A percentile compares a stretch with the other conserved stretches of the same genome.
Conservation (phyloP, 2,888 invertebrate genomes). For the Cremastobaeus sp. region DNA sequence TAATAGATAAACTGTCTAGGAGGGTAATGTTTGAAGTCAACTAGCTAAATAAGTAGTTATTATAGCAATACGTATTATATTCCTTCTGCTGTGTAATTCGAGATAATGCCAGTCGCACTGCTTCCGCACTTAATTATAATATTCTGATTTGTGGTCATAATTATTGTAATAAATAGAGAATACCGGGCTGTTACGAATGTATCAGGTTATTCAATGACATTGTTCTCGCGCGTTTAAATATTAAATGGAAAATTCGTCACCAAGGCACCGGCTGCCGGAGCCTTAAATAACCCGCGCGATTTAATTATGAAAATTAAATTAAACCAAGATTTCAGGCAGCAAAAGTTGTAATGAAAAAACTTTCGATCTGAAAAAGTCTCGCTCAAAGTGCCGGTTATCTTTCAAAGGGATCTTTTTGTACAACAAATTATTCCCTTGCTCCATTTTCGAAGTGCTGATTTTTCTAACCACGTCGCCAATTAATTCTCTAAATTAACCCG, state of each 20-base stretch:
- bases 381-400: too few species aligned
- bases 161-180: slow-evolving; percentile 56
- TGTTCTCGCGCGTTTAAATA: slow-evolving; percentile 33
- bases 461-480: neutral
- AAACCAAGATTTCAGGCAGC: too few species aligned
- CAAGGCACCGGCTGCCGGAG: neutral
- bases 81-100: slow-evolving; percentile 46
- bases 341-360: too few species aligned
- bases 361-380: too few species aligned
- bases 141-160: slow-evolving; percentile 56
- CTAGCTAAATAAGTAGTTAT: slow-evolving; percentile 45
- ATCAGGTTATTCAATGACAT: slow-evolving; percentile 26
- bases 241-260: slow-evolving; percentile 15
- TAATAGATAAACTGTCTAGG: slow-evolving; percentile 47
- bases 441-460: neutral
- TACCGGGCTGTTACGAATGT: slow-evolving; percentile 41
- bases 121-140: slow-evolving; percentile 52
- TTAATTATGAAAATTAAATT: slow-evolving; percentile 7
- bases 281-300: slow-evolving; percentile 9
- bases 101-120: slow-evolving; percentile 51
- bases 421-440: too few species aligned
- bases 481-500: neutral
- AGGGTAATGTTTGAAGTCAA: slow-evolving; percentile 51
- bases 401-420: too few species aligned
- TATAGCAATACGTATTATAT: slow-evolving; percentile 44